A percentile compares a stretch with the other conserved stretches of the same genome.
Conservation (phyloP, 2,113 vertebrate genomes). For the Spheniscus mendiculus region DNA sequence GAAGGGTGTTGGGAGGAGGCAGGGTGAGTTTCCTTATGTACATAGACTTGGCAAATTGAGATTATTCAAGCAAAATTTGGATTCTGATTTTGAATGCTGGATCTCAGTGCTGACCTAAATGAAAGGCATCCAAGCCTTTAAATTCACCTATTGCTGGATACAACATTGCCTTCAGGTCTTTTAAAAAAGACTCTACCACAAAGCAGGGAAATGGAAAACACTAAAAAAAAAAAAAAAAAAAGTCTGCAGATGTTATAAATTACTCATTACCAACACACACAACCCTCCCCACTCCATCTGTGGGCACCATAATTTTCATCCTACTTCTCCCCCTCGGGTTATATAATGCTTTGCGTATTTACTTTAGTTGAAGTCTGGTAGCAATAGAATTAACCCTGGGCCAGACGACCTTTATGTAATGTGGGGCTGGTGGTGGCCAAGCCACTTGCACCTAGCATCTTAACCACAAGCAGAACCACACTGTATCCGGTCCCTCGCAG, state of each 20-base stretch:
- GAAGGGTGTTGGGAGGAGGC: background rate
- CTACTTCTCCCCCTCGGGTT: background rate
- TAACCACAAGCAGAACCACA: background rate
- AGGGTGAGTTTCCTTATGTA: background rate
- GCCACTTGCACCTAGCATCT: background rate
- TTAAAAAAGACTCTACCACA: background rate
- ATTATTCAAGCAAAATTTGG: background rate
- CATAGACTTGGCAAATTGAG: background rate
- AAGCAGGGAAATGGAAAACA: constrained; percentile 16
- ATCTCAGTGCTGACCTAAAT: background rate
- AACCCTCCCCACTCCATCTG: constrained; percentile 1
- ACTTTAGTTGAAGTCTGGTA: background rate
- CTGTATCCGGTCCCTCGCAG: fast-evolving
- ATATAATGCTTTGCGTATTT: background rate
- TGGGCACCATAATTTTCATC: background rate
- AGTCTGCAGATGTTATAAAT: constrained; percentile 45
- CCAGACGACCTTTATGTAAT: background rate
- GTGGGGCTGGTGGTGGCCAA: background rate
- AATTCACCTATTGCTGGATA: background rate
- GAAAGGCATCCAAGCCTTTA: background rate
- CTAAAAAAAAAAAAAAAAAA: background rate
- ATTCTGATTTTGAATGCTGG: background rate
- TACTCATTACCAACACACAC: background rate
- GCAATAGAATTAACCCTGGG: background rate
- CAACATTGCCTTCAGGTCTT: background rate